These are phyloP conservation scores for Callyntrura sp. DNA, from an alignment of 2,888 invertebrate genomes.

Conservation along the genomic window DNA sequence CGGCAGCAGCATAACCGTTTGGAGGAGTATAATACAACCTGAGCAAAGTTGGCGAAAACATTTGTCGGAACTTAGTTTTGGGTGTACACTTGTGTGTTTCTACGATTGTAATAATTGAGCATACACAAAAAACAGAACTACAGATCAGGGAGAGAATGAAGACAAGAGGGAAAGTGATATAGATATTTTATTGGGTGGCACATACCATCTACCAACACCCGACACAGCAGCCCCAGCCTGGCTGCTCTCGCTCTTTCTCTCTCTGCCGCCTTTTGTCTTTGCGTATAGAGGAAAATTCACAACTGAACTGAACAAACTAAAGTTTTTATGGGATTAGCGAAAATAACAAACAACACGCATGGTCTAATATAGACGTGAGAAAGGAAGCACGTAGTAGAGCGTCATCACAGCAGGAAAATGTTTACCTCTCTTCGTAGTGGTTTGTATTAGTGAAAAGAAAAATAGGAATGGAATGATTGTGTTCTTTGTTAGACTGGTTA, in stretches of 20 bases:
- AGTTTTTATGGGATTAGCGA: slow-evolving; percentile 40
- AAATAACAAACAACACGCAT: neutral
- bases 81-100: neutral
- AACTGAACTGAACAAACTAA: neutral
- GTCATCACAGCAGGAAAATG: neutral
- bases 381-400: neutral
- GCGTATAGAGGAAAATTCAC: neutral
- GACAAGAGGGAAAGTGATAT: slow-evolving; percentile 31
- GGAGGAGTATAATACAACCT: no score
- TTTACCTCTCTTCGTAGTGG: no score
- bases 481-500: neutral
- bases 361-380: slow-evolving; percentile 7
- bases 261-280: slow-evolving; percentile 11
- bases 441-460: neutral
- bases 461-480: neutral
- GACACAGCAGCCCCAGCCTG: neutral
- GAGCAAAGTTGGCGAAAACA: neutral
- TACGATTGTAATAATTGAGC: slow-evolving; percentile 34
- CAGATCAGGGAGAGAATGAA: slow-evolving; percentile 4
- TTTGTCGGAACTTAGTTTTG: neutral
- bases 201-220: neutral
- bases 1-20: no score
- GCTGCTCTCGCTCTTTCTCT: no score
- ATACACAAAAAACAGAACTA: neutral
- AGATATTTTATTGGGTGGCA: slow-evolving; percentile 48